These are phyloP conservation scores for Agriopis marginaria DNA, from an alignment of 2,888 invertebrate species.

Conservation along the genomic window DNA sequence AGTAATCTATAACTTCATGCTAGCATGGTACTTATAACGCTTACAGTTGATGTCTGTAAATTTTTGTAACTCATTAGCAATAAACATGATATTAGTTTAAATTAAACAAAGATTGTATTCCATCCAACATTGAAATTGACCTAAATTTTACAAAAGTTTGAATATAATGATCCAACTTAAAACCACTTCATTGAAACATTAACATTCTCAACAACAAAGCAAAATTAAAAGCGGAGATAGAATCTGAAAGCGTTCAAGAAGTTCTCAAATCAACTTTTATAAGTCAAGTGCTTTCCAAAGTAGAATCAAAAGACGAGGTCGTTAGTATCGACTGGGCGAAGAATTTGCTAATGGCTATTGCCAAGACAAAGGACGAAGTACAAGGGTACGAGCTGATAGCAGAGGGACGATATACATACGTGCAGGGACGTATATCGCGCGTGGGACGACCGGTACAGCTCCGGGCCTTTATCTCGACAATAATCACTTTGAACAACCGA, in stretches of 20 bases:
- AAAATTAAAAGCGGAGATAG: conserved; percentile 42
- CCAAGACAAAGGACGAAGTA: conserved; percentile 50
- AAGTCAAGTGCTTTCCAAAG: conserved; percentile 50
- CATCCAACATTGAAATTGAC: neutral
- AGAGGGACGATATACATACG: conserved; percentile 45
- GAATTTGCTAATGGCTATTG: conserved; percentile 50
- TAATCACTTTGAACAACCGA: conserved; percentile 85
- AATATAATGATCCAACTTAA: conserved; percentile 21
- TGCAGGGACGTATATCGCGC: conserved; percentile 55
- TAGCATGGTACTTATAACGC: too few species aligned
- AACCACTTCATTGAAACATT: conserved; percentile 37
- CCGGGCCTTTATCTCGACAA: conserved; percentile 74
- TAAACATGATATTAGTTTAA: neutral
- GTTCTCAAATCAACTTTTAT: conserved; percentile 47
- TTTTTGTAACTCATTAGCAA: too few species aligned
- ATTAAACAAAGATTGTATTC: neutral
- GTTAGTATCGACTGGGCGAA: conserved; percentile 45
- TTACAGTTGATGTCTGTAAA: too few species aligned
- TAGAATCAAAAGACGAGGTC: conserved; percentile 43
- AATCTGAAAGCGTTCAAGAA: conserved; percentile 42
- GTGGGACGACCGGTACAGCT: conserved; percentile 76
- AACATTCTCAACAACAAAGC: conserved; percentile 37
- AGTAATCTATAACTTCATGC: neutral
- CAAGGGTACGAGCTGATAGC: conserved; percentile 51
- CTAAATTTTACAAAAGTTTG: conserved; percentile 9